These are phyloP conservation scores for Drosophila conformis DNA, from an alignment of 2,888 invertebrate genomes.

Conservation along the genomic window DNA sequence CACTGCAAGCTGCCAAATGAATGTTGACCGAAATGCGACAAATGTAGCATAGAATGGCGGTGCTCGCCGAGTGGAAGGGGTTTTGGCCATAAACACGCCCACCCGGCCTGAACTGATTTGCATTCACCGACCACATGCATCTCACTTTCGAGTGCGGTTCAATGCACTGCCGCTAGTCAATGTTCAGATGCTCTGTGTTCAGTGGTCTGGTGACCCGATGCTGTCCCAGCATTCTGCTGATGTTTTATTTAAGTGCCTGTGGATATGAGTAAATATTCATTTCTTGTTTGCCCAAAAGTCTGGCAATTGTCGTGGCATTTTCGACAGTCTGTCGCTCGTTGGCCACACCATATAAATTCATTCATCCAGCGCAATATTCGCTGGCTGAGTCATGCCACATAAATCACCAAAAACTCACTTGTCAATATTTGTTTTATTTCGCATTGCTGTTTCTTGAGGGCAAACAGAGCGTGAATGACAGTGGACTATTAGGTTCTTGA, in stretches of 20 bases:
- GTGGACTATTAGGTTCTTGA: slow-evolving; percentile 7
- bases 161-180: slow-evolving; percentile 39
- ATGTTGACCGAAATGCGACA: slow-evolving; percentile 63
- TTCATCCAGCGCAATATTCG: slow-evolving; percentile 36
- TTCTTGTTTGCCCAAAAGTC: slow-evolving; percentile 66
- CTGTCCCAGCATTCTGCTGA: slow-evolving; percentile 35
- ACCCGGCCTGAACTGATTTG: slow-evolving; percentile 62
- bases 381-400: slow-evolving; percentile 69
- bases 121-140: slow-evolving; percentile 51
- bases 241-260: slow-evolving; percentile 66
- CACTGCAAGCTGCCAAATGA: slow-evolving; percentile 52
- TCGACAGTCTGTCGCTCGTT: slow-evolving; percentile 24
- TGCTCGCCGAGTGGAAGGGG: not conserved
- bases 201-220: slow-evolving; percentile 28
- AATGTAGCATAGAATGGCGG: slow-evolving; percentile 8
- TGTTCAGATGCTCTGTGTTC: slow-evolving; percentile 1
- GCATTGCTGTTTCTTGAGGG: slow-evolving; percentile 28
- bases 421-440: slow-evolving; percentile 77
- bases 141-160: slow-evolving; percentile 50
- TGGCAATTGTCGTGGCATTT: slow-evolving; percentile 60
- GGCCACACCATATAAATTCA: slow-evolving; percentile 40
- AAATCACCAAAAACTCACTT: slow-evolving; percentile 70
- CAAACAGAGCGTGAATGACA: slow-evolving; percentile 51
- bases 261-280: slow-evolving; percentile 65
- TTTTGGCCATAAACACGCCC: slow-evolving; percentile 45